Base-by-base conservation (phyloP, 2,113 vertebrate genomes). In the Zingel zingel region DNA sequence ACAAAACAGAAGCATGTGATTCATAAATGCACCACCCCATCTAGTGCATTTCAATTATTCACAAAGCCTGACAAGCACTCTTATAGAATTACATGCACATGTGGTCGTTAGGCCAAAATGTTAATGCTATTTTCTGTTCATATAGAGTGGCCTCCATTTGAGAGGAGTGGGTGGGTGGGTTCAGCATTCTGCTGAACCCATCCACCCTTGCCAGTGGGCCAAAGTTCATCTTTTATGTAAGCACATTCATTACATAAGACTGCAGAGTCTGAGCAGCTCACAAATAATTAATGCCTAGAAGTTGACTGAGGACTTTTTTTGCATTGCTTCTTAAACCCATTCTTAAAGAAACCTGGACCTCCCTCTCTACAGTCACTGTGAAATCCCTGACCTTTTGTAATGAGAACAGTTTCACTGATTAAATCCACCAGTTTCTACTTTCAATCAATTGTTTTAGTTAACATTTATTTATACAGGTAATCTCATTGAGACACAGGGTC, bases 171-270 rank as follows among this genome's bases (percentile, higher is more conserved):
- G 36, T 39, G 30, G 33, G 33, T 33, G 30, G 30, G 30, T 33
- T 39, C 36, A 39, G 89, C 79, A 88, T 79, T 89, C 87, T 86
- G 86, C 90, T 93, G 86, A 94, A 94, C 94, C 77, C 91, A 68
- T 62, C 61, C 58, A 68, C 74, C 82, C 89, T 91, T 78, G 92
- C 91, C 86, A 95, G 86, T 94, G 76, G 93, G 92, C 87, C 90
- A 96, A 95, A 95, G 95, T 94, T 95, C 93, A 95, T 88, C 91
- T 90, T 96, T 95, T 95, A 95, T 94, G 91, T 93, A 96, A 95
- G 93, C 88, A 85, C 93, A 87, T 89, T 88, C 89, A 94, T 95
- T 95, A 94, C 92, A 93, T 95, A 95, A 96, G 90, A 94, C 92
- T 94, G 90, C 92, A 93, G 92, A 93, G 89, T 89, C 89, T 89